These are phyloP conservation scores for Sphinx pinastri DNA, from an alignment of 2,888 invertebrate species.

Conservation along the genomic window DNA sequence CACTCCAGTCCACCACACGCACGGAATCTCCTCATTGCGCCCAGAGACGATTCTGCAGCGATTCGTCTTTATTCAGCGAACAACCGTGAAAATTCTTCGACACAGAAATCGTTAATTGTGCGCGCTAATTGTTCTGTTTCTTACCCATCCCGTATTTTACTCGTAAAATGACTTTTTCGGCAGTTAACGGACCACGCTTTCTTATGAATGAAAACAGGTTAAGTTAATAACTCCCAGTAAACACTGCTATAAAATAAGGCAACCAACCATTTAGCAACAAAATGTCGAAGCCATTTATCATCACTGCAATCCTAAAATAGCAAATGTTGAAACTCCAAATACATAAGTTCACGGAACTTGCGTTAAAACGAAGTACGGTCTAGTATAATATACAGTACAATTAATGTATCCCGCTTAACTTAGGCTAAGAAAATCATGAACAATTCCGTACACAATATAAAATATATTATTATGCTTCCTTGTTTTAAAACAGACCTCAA, in stretches of 20 bases:
- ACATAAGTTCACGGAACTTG: not conserved
- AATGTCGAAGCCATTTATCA: constrained; percentile 4
- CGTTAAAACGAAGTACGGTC: not conserved
- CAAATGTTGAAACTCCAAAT: not conserved
- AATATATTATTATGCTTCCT: no score
- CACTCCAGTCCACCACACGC: constrained; percentile 57
- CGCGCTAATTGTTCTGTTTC: constrained; percentile 60
- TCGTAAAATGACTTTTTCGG: constrained; percentile 40
- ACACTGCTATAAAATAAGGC: constrained; percentile 14
- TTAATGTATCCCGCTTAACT: no score
- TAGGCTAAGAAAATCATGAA: no score
- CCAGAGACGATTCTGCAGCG: constrained; percentile 58
- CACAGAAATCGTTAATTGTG: constrained; percentile 62
- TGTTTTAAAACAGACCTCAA: no score
- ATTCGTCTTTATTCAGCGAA: constrained; percentile 71
- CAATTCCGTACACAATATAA: no score
- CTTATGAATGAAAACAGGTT: constrained; percentile 36
- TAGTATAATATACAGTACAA: no score
- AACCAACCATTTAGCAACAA: not conserved
- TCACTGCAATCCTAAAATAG: not conserved
- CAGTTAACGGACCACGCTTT: constrained; percentile 37
- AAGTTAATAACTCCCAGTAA: constrained; percentile 8
- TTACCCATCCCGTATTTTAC: constrained; percentile 47
- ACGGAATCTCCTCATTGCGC: constrained; percentile 59
- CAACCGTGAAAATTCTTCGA: constrained; percentile 68